phyloP scores from a whole-genome alignment of 30 jellyfish, hydroid and myxozoan species.

The Catostylus mosaicus region DNA sequence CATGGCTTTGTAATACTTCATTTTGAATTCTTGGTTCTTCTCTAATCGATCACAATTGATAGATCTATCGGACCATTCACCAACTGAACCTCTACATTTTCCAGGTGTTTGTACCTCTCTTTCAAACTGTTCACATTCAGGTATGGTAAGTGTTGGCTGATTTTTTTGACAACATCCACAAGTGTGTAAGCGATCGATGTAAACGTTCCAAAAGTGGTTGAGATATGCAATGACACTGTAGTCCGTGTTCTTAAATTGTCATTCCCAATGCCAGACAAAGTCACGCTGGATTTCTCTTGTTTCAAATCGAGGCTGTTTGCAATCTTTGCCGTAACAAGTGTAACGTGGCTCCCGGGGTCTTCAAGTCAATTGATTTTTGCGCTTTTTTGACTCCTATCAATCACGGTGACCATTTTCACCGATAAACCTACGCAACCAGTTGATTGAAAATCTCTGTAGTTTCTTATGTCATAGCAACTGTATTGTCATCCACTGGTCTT shows the following conservation, averaged over 20 bases:
- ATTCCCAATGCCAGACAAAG: constrained; percentile 1
- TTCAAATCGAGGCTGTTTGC: constrained; percentile 12
- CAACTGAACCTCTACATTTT: constrained; percentile 2
- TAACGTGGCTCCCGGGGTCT: constrained; percentile 47
- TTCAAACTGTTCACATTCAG: constrained; percentile 10
- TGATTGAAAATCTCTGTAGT: not conserved
- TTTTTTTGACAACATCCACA: constrained; percentile 15
- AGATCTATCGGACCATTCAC: constrained; percentile 29
- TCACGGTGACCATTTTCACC: constrained; percentile 42
- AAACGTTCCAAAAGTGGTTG: constrained; percentile 39
- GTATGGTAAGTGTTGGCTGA: constrained; percentile 13
- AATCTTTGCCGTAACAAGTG: constrained; percentile 11
- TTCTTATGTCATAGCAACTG: constrained; percentile 44
- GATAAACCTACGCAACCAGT: constrained; percentile 27
- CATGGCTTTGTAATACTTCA: not conserved
- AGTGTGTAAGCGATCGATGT: not conserved
- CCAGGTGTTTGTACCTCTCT: constrained; percentile 23
- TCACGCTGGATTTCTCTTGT: constrained; percentile 11
- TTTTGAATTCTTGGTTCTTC: not conserved
- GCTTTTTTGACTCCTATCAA: constrained; percentile 22
- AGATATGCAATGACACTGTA: constrained; percentile 14
- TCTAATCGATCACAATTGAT: constrained; percentile 15
- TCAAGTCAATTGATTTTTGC: constrained; percentile 27
- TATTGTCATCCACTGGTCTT: constrained; percentile 1
- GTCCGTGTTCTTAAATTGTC: constrained; percentile 32